Conservation (phyloP, 2,113 vertebrate species). For the Tetrao urogallus region DNA sequence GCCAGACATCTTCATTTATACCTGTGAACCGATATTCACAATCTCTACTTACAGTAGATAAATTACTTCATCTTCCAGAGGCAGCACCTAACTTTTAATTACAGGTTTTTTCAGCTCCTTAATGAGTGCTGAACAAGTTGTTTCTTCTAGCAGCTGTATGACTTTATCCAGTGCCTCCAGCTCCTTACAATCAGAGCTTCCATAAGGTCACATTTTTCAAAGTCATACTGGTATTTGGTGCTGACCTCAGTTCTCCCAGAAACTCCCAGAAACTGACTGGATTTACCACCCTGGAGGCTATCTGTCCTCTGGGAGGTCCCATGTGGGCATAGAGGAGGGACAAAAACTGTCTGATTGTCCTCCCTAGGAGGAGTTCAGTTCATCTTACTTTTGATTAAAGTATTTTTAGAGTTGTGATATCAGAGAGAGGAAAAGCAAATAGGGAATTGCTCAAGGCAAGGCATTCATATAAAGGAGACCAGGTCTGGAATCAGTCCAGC, state of each 20-base stretch:
- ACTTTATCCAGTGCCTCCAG: not conserved
- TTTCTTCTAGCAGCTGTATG: not conserved
- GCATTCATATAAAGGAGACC: not conserved
- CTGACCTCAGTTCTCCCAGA: not conserved
- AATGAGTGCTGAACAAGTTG: not conserved
- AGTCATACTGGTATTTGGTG: not conserved
- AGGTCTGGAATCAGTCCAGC: not conserved
- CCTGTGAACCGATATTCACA: not conserved
- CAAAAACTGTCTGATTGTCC: not conserved
- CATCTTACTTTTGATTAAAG: not conserved
- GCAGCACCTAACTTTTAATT: not conserved
- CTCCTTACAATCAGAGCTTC: not conserved
- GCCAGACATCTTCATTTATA: not conserved
- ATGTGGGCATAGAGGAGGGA: fast-evolving
- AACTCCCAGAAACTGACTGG: not conserved
- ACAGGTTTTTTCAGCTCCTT: not conserved
- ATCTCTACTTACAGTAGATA: not conserved
- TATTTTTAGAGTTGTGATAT: not conserved
- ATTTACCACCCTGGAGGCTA: not conserved
- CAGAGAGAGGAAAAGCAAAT: not conserved
- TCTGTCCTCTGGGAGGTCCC: not conserved
- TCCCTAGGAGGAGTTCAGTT: not conserved
- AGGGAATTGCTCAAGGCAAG: not conserved
- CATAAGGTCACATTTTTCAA: not conserved
- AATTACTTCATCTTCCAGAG: not conserved